Evolutionary conservation across 1,140 invertebrate genomes (phyloP).

Genomic region (Temnothorax curvispinosus): DNA sequence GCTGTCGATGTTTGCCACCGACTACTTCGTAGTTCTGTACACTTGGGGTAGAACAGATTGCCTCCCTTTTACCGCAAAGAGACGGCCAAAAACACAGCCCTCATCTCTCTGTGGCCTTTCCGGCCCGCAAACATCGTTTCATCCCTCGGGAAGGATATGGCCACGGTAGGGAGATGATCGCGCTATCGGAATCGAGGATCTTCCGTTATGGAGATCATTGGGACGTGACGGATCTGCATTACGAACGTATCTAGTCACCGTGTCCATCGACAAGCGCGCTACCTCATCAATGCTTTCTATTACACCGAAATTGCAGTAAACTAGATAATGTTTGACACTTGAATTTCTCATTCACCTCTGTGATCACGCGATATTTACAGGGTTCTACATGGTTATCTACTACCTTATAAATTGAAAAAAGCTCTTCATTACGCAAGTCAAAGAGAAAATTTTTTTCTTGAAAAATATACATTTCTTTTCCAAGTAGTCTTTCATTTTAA

Average conservation of each 20-base stretch:
- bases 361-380: not conserved
- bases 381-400: not conserved
- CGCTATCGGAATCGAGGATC: conserved; percentile 28
- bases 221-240: conserved; percentile 47
- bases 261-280: conserved; percentile 35
- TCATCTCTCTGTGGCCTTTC: conserved; percentile 3
- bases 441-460: not conserved
- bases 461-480: not conserved
- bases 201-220: conserved; percentile 35
- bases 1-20: conserved; percentile 61
- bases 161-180: conserved; percentile 5
- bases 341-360: conserved; percentile 4
- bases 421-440: too few species aligned
- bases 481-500: not conserved
- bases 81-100: conserved; percentile 32
- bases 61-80: conserved; percentile 46
- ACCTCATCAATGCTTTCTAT: conserved; percentile 18
- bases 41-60: conserved; percentile 53
- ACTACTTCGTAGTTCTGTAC: conserved; percentile 17
- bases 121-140: conserved; percentile 5
- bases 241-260: conserved; percentile 21
- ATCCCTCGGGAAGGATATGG: conserved; percentile 3
- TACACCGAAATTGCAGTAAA: conserved; percentile 30
- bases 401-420: not conserved
- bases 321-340: conserved; percentile 6